Conservation (phyloP, 2,113 vertebrate genomes). For the Sebastes fasciatus region DNA sequence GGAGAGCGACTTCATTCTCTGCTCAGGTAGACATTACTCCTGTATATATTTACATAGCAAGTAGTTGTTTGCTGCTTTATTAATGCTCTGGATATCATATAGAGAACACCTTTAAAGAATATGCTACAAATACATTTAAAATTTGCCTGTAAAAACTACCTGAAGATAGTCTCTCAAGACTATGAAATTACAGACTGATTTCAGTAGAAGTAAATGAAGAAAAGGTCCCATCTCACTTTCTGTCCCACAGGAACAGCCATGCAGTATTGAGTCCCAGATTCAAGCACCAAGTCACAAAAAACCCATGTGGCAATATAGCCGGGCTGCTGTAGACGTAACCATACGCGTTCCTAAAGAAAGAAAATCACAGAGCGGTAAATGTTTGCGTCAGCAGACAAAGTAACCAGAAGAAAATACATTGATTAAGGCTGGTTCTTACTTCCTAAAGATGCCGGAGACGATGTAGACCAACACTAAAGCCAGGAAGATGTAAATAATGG, state of each 20-base stretch:
- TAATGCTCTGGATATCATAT: too few species aligned
- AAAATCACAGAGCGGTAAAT: slow-evolving; percentile 9
- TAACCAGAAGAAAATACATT: not conserved
- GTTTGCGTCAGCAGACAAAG: not conserved
- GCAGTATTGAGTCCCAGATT: slow-evolving; percentile 73
- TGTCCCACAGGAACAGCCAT: slow-evolving; percentile 84
- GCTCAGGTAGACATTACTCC: too few species aligned
- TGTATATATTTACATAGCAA: too few species aligned
- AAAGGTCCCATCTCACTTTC: slow-evolving; percentile 62
- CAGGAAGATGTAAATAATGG: slow-evolving; percentile 79
- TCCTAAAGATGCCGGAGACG: slow-evolving; percentile 74
- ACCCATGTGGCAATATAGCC: slow-evolving; percentile 69
- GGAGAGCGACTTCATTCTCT: too few species aligned
- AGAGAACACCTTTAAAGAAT: not conserved
- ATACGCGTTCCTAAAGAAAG: slow-evolving; percentile 68
- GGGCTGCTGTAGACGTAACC: slow-evolving; percentile 81
- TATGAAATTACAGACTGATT: not conserved
- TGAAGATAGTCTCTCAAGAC: not conserved
- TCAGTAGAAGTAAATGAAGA: not conserved
- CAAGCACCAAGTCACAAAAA: slow-evolving; percentile 77
- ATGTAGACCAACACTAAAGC: slow-evolving; percentile 63
- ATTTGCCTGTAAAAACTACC: not conserved
- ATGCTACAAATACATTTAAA: not conserved
- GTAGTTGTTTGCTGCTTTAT: too few species aligned
- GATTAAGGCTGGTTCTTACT: slow-evolving; percentile 33